A percentile compares a stretch with the other conserved stretches of the same genome.
Conservation (phyloP, 2,113 vertebrate species). For the Anarrhichthys ocellatus region DNA sequence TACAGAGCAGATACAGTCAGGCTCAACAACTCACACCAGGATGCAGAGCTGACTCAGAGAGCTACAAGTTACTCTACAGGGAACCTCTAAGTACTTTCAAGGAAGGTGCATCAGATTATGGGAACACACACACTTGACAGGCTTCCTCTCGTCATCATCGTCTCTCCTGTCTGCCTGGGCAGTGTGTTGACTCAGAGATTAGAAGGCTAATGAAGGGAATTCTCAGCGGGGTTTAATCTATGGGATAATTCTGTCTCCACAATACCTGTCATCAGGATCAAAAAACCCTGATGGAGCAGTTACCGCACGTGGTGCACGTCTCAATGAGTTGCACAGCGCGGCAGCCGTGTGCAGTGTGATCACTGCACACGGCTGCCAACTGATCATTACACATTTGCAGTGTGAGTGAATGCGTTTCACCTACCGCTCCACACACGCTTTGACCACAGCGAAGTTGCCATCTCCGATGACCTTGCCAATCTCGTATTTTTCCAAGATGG, state of each 20-base stretch:
- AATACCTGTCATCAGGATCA: conserved; percentile 33
- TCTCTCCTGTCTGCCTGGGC: conserved; percentile 1
- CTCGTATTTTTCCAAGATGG: conserved; percentile 92
- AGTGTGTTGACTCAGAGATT: conserved; percentile 49
- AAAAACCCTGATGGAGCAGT: conserved; percentile 30
- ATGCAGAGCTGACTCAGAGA: too few relatives aligned
- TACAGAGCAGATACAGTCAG: conserved; percentile 1
- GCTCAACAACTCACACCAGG: not conserved
- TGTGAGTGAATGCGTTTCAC: conserved; percentile 28
- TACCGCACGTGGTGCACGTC: not conserved
- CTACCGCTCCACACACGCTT: conserved; percentile 94
- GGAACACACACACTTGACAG: conserved; percentile 1
- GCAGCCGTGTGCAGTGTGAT: not conserved
- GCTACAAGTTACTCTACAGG: not conserved
- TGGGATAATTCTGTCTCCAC: conserved; percentile 42
- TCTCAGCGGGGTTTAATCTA: conserved; percentile 49
- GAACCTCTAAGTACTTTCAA: not conserved
- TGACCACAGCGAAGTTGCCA: conserved; percentile 98
- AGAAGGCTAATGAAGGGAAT: conserved; percentile 59
- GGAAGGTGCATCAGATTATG: conserved; percentile 12
- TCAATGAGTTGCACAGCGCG: not conserved
- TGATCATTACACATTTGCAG: not conserved
- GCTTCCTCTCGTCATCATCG: conserved; percentile 1
- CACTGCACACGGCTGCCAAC: conserved; percentile 7
- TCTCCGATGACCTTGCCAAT: conserved; percentile 98